Evolutionary conservation across 2,113 vertebrate species (phyloP).

Genomic region (Arvicanthis niloticus): DNA sequence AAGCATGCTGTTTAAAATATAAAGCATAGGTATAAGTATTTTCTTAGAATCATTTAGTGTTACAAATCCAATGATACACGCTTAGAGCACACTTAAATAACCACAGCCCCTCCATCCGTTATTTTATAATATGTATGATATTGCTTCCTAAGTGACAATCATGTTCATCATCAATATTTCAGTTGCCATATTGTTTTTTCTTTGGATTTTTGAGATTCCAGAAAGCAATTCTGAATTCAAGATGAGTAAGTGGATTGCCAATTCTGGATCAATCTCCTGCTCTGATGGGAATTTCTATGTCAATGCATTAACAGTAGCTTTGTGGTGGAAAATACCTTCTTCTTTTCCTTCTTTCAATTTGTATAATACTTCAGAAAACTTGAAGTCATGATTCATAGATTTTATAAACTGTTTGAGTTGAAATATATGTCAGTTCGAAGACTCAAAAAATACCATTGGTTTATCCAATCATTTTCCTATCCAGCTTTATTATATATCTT

Average conservation of each 20-base stretch:
- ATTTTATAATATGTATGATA: background rate
- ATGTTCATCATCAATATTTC: conserved; percentile 9
- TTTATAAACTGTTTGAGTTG: background rate
- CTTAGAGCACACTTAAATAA: background rate
- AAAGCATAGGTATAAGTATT: background rate
- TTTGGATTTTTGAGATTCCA: background rate
- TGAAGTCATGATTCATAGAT: conserved; percentile 4
- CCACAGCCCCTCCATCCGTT: background rate
- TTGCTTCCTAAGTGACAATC: background rate
- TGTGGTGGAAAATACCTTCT: background rate
- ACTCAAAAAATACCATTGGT: background rate
- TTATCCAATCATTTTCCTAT: background rate
- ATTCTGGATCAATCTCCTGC: background rate
- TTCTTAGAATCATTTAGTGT: background rate
- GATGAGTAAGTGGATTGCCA: conserved; percentile 13
- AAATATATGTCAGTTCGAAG: conserved; percentile 16
- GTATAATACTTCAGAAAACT: background rate
- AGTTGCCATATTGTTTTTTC: background rate
- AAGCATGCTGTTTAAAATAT: background rate
- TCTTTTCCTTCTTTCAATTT: conserved; percentile 42
- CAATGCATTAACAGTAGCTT: background rate
- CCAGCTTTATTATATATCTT: background rate
- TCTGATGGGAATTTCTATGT: background rate
- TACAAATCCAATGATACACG: background rate
- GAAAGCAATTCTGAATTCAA: conserved; percentile 56